phyloP scores from a whole-genome alignment of 2,113 vertebrate genomes.

The Pleuronectes platessa region DNA sequence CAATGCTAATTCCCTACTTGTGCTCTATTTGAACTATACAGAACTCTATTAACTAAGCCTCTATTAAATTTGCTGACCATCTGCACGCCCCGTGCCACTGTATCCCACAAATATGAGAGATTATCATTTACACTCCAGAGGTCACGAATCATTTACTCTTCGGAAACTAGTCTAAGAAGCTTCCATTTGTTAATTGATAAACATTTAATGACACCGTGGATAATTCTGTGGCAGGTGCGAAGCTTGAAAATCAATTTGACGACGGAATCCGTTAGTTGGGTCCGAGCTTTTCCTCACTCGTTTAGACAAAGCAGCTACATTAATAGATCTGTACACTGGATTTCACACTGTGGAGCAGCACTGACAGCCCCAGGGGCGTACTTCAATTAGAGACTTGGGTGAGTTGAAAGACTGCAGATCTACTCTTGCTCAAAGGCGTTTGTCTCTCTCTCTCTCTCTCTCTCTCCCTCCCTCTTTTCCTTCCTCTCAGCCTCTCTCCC shows the following conservation, averaged over 20 bases:
- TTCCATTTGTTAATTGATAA: constrained; percentile 34
- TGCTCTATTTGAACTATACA: constrained; percentile 43
- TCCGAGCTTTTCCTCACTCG: constrained; percentile 62
- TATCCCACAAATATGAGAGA: constrained; percentile 38
- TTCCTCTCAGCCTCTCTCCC: constrained; percentile 24
- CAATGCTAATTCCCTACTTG: constrained; percentile 51
- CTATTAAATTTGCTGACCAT: constrained; percentile 47
- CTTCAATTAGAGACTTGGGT: constrained; percentile 83
- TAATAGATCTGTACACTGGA: constrained; percentile 65
- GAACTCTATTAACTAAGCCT: constrained; percentile 38
- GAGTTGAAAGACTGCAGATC: constrained; percentile 80
- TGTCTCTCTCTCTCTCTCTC: constrained; percentile 49
- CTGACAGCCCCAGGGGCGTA: constrained; percentile 78
- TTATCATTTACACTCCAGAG: constrained; percentile 34
- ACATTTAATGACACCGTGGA: constrained; percentile 38
- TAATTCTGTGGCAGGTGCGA: constrained; percentile 53
- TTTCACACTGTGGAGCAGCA: constrained; percentile 70
- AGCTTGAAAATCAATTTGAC: constrained; percentile 60
- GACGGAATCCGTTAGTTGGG: constrained; percentile 53
- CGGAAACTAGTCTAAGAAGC: constrained; percentile 17
- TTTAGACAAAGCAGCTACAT: constrained; percentile 72
- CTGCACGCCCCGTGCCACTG: constrained; percentile 10
- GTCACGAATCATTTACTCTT: constrained; percentile 40
- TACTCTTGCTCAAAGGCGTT: constrained; percentile 73
- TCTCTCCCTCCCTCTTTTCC: constrained; percentile 10